These are phyloP conservation scores for Takifugu flavidus DNA, from an alignment of 2,113 vertebrate genomes.

Conservation along the genomic window DNA sequence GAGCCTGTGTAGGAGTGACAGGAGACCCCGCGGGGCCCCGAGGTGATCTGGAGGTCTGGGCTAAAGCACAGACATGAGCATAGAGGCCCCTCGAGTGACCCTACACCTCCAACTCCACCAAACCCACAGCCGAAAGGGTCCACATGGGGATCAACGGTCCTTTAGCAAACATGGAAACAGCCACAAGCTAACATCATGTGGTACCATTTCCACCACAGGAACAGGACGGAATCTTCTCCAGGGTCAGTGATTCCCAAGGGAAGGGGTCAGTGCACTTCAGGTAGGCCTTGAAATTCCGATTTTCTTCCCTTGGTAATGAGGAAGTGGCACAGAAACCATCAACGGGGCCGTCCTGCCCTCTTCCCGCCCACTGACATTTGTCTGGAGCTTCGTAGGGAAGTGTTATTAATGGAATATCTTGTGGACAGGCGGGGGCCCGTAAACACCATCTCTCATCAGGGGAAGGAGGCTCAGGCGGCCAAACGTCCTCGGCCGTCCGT, in stretches of 20 bases:
- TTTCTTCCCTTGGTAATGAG: too few relatives aligned
- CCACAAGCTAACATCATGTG: too few relatives aligned
- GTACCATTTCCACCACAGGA: too few relatives aligned
- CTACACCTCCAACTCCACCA: conserved; percentile 8
- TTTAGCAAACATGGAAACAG: too few relatives aligned
- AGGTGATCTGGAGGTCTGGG: conserved; percentile 58
- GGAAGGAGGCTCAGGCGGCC: conserved; percentile 25
- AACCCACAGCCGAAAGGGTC: too few relatives aligned
- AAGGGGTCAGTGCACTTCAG: too few relatives aligned
- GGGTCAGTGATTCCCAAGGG: too few relatives aligned
- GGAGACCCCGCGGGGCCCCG: conserved; percentile 39
- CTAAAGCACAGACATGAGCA: conserved; percentile 24
- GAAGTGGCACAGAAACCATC: not conserved
- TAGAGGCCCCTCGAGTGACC: conserved; percentile 1
- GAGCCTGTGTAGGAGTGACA: conserved; percentile 56
- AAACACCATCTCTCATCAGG: conserved; percentile 55
- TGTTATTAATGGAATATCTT: conserved; percentile 27
- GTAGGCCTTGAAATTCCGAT: too few relatives aligned
- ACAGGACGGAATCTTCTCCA: too few relatives aligned
- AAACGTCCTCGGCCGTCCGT: conserved; percentile 40
- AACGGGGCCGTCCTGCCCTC: not conserved
- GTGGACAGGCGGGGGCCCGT: conserved; percentile 14
- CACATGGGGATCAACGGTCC: too few relatives aligned
- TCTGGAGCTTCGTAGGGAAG: conserved; percentile 2
- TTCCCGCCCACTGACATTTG: conserved; percentile 5